Base-by-base conservation (phyloP, 1,140 invertebrate species). In the Drosophila quadrilineata region DNA sequence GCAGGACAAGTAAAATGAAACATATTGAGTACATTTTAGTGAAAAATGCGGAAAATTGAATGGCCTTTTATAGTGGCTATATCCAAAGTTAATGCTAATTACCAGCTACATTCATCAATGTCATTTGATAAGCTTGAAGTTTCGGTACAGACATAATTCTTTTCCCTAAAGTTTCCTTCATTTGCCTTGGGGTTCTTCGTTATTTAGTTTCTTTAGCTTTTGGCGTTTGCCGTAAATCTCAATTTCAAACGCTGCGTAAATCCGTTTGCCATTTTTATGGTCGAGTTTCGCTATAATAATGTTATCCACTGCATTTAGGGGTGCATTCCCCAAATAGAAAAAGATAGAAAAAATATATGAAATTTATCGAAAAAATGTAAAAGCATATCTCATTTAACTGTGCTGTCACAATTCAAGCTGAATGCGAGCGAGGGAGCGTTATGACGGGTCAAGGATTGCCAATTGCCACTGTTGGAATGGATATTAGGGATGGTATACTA, bases 321-420 rank as follows among this genome's bases (percentile, higher is more conserved):
- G 59, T 60, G 53, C 29, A n/a, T n/a, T n/a, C n/a, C n/a, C n/a
- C n/a, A n/a, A n/a, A n/a, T n/a, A n/a, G n/a, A n/a, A n/a, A n/a
- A n/a, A n/a, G n/a, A n/a, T n/a, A n/a, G n/a, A n/a, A n/a, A n/a
- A n/a, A n/a, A n/a, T n/a, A n/a, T 21, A 45, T 38, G 19, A 66
- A 84, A 85, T 84, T 84, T 84, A 84, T 84, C 77, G 77, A 71
- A 85, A 84, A 84, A 84, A 84, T 85, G 79, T 85, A 71, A 76
- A 85, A 84, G 79, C 77, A 84, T 84, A 84, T 85, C 77, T 84
- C 77, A 84, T 84, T 84, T 84, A 84, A 77, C 77, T 73, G 41
- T 56, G 59, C 64, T 82, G 77, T 76, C 75, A 79, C 54, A 46
- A 22, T 31, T 26, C 26, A 12, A 10, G 33, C 12, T 9, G 16